Evolutionary conservation across 2,888 invertebrate genomes (phyloP).

Genomic region (Aphodius sticticus): DNA sequence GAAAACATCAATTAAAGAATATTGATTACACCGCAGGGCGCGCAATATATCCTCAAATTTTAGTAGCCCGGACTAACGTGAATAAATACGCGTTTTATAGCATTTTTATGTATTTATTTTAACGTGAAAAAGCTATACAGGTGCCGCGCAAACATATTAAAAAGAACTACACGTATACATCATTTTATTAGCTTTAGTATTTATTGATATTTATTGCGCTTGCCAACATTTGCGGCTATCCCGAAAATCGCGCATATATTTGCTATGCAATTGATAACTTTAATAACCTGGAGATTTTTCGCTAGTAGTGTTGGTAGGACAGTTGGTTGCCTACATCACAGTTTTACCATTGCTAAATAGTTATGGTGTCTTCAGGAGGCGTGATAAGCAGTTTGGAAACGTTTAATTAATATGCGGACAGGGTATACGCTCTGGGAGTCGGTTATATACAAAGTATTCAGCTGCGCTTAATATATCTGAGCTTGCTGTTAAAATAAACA

Average conservation of each 20-base stretch:
- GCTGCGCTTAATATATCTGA: neutral
- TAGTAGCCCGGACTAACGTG: neutral
- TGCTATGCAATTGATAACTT: neutral
- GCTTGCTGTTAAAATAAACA: neutral
- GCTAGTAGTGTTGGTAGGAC: too few relatives aligned
- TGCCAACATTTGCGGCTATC: neutral
- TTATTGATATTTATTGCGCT: neutral
- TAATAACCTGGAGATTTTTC: too few relatives aligned
- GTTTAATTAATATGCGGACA: neutral
- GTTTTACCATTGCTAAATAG: too few relatives aligned
- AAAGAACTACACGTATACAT: conserved; percentile 4
- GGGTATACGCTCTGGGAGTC: neutral
- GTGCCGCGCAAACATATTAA: neutral
- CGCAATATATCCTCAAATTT: neutral
- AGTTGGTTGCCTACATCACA: too few relatives aligned
- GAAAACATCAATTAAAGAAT: neutral
- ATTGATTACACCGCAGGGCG: neutral
- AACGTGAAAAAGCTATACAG: conserved; percentile 4
- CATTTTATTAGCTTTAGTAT: neutral
- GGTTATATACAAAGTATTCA: neutral
- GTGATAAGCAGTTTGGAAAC: neutral
- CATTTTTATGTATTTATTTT: neutral
- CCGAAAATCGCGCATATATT: neutral
- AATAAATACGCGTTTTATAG: neutral
- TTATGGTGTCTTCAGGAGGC: too few relatives aligned